Evolutionary conservation across 23 tunicate genomes (phyloP), one percentile per base, ranked within the genome.

Genomic region (Corella eumyota): DNA sequence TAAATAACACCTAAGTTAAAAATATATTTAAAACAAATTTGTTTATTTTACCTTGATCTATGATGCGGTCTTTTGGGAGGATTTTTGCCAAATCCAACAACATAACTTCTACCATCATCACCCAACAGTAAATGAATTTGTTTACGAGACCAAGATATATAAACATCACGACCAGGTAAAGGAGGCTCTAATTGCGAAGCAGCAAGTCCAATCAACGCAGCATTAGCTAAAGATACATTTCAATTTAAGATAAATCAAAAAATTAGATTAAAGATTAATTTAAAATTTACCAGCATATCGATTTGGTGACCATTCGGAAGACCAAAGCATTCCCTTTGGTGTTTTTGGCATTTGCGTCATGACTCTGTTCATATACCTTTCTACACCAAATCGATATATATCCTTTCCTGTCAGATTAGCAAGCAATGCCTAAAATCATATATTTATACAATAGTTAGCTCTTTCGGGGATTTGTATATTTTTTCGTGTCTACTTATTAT

Each of bases 241-340:
- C n/a, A n/a, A n/a, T n/a, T n/a, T n/a, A n/a, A n/a, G n/a, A n/a
- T n/a, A n/a, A n/a, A n/a, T n/a, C n/a, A n/a, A n/a, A n/a, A n/a
- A n/a, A n/a, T n/a, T n/a, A n/a, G n/a, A n/a, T n/a, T 25, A 29
- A 0, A 34, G 1, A 1, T 1, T 2, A n/a, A 13, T 44, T 3
- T 61, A 33, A 23, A n/a, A 50, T 24, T 51, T 46, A 93, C 99
- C 99, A 19, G 99, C 95, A 58, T 84, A 79, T 34, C 99, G 74
- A 62, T 78, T 84, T 23, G 99, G 85, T 0, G 69, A 90, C 76
- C 77, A 69, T 34, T 68, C 70, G 32, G 75, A 59, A 5, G 79
- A 56, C 83, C 84, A 93, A 61, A 93, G 32, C 66, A 93, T 67
- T 26, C 99, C 99, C 55, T 78, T 45, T 34, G 94, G 99, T 29